Evolutionary conservation across 2,113 vertebrate species (phyloP).

Genomic region (Agapornis roseicollis): DNA sequence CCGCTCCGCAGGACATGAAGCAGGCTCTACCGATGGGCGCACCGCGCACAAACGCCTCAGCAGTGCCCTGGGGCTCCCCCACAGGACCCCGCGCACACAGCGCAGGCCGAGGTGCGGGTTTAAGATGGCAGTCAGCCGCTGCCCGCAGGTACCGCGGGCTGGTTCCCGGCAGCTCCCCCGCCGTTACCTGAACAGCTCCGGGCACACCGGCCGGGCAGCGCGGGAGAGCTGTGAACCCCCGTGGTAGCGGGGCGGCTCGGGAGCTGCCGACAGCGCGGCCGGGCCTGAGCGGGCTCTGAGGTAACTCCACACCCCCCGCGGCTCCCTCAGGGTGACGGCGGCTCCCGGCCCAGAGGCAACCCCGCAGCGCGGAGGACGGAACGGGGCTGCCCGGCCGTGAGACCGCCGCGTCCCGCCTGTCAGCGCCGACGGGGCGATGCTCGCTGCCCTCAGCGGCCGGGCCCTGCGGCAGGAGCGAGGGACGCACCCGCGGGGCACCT

Average conservation of each 20-base stretch:
- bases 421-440: neutral
- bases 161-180: neutral
- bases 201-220: too few relatives aligned
- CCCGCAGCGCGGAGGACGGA: neutral
- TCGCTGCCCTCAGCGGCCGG: neutral
- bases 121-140: neutral
- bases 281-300: neutral
- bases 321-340: neutral
- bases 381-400: neutral
- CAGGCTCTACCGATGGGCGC: fast-evolving
- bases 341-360: neutral
- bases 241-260: too few relatives aligned
- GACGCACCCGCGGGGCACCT: neutral
- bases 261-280: neutral
- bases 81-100: fast-evolving
- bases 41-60: fast-evolving
- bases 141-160: neutral
- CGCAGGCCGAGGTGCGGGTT: fast-evolving
- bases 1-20: fast-evolving
- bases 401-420: neutral
- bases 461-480: too few relatives aligned
- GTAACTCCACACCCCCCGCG: neutral
- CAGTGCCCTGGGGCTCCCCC: neutral
- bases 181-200: neutral
- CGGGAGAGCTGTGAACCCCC: neutral